phyloP scores from a whole-genome alignment of 1,140 invertebrate species.

The Diorhabda sublineata region DNA sequence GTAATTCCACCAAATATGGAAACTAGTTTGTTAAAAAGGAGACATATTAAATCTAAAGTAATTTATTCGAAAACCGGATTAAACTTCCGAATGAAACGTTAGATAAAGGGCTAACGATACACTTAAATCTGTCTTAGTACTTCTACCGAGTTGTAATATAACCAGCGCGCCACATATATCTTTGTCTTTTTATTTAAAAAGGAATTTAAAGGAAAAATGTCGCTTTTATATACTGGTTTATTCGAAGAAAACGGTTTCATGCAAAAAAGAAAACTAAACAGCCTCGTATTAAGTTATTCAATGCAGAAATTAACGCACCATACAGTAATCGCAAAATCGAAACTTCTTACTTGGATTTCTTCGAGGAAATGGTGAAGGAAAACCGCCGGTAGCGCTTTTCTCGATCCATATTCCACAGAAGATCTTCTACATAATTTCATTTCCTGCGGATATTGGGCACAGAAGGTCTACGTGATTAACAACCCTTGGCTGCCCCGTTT shows the following conservation, averaged over 20 bases:
- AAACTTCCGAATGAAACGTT: slow-evolving; percentile 29
- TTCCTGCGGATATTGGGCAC: no score
- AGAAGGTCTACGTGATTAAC: no score
- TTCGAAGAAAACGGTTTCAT: background rate
- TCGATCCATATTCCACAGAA: no score
- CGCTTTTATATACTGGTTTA: background rate
- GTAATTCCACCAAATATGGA: slow-evolving; percentile 25
- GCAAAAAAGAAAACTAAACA: background rate
- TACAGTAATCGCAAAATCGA: no score
- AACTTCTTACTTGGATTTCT: no score
- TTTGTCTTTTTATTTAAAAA: slow-evolving; percentile 1
- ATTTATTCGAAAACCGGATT: slow-evolving; percentile 29
- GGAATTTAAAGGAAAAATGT: background rate
- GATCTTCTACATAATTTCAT: no score
- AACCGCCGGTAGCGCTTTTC: no score
- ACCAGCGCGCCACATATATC: background rate
- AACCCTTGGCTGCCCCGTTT: no score
- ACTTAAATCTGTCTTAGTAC: slow-evolving; percentile 21
- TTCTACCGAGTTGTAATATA: no score
- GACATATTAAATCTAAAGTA: slow-evolving; percentile 25
- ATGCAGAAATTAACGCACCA: no score
- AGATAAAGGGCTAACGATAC: slow-evolving; percentile 24
- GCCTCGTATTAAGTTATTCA: no score
- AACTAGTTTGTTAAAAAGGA: slow-evolving; percentile 20
- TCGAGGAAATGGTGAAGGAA: no score